Percentiles rank a stretch among this genome's conserved stretches.
These are phyloP conservation scores for Leucania comma DNA, from an alignment of 2,888 invertebrate species.

Conservation along the genomic window DNA sequence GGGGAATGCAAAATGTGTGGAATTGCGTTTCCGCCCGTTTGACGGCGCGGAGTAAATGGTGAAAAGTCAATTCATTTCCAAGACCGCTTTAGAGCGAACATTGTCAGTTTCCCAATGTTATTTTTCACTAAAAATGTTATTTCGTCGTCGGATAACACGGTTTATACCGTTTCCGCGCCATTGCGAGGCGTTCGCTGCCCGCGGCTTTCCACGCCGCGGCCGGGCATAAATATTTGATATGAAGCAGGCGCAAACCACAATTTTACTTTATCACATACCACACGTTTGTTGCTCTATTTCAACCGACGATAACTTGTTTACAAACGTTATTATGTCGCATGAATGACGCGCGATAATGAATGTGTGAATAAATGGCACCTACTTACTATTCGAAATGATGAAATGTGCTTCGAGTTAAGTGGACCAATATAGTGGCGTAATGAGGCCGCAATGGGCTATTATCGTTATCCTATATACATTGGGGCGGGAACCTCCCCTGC, in stretches of 20 bases:
- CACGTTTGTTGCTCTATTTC: slow-evolving; percentile 68
- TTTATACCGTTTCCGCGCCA: slow-evolving; percentile 74
- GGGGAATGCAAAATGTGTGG: slow-evolving; percentile 37
- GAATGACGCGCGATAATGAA: slow-evolving; percentile 61
- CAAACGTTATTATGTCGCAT: slow-evolving; percentile 57
- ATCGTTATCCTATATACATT: slow-evolving; percentile 79
- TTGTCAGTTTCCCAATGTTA: slow-evolving; percentile 67
- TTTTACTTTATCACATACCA: slow-evolving; percentile 72
- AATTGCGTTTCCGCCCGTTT: slow-evolving; percentile 46
- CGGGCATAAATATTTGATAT: slow-evolving; percentile 81
- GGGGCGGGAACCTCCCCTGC: slow-evolving; percentile 66
- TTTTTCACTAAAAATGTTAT: slow-evolving; percentile 76
- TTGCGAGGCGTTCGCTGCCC: slow-evolving; percentile 69
- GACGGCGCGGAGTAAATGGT: slow-evolving; percentile 37
- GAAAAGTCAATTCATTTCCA: slow-evolving; percentile 59
- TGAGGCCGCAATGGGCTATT: slow-evolving; percentile 78
- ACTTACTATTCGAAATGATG: slow-evolving; percentile 55
- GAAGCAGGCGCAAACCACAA: slow-evolving; percentile 74
- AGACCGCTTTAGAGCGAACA: slow-evolving; percentile 56
- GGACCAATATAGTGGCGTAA: slow-evolving; percentile 76
- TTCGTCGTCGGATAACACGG: slow-evolving; percentile 76
- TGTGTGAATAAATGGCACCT: slow-evolving; percentile 46
- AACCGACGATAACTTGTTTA: slow-evolving; percentile 69
- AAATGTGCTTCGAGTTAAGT: slow-evolving; percentile 72
- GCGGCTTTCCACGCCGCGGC: slow-evolving; percentile 68